Base-by-base conservation (phyloP, 2,888 invertebrate genomes). In the Allygus modestus region DNA sequence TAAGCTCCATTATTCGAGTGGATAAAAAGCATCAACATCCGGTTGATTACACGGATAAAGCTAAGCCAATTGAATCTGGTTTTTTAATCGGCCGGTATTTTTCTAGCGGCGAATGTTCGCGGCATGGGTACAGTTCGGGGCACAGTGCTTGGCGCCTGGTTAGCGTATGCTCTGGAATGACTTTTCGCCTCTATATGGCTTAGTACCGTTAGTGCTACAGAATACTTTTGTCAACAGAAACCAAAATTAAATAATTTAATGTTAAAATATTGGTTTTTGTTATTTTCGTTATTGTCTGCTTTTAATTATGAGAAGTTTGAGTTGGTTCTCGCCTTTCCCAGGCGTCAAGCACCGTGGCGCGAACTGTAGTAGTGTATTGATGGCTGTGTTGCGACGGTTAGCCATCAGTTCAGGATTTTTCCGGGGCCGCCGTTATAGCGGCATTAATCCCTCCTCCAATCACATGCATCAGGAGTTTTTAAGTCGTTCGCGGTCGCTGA, bases 371-470 rank as follows among this genome's bases (percentile, higher is more conserved):
- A 23, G 33, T 69, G 83, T 73, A 83, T 83, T 83, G 73, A 83
- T 83, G 83, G 73, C 54, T 37, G 28, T 83, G 83, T 83, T 54
- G 31, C 46, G 33, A 20, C 54, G 83, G 75, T 51, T 58, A 75
- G 58, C 83, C 83, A 83, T 83, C 83, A 83, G 58, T 83, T 61
- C 37, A 20, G 41, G 58, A 83, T 83, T 83, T 83, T 83, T 83
- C 73, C 71, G n/a, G 73, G 31, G 41, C 75, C 54, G 54, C 73
- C 75, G 73, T 54, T 83, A 83, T 75, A 83, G 75, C 79, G n/a
- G 58, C 79, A 79, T 83, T 71, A 73, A 73, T 71, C 71, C 82
- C 69, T 26, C 17, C 37, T 28, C 23, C 82, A 82, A 82, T 82
- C 65, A 69, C 65, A 82, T 82, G 82, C 82, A 82, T 82, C 65